Base-by-base conservation (phyloP, 2,888 invertebrate genomes). In the Calliopum simillimum region DNA sequence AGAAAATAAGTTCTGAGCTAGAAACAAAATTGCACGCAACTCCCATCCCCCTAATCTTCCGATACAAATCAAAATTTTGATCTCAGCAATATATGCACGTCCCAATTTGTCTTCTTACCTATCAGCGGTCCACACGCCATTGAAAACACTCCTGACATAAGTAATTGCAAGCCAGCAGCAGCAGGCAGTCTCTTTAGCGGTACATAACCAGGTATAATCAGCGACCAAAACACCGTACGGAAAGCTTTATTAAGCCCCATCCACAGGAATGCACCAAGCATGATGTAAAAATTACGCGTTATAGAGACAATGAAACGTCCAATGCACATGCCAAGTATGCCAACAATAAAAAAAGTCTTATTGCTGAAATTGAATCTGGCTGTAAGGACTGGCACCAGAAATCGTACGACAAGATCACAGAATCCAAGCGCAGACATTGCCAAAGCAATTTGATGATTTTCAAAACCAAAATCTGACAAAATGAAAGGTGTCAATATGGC, bases 401-500 rank as follows among this genome's bases (percentile, higher is more conserved):
- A 91, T 72, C 93, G 86, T 3, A 91, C 88, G 43, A 88, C 82
- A 70, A 92, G 88, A 79, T 93, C 93, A 14, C 90, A 88, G 41
- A 89, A 89, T 1, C 90, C 93, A 71, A 93, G 84, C 53, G 91
- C 82, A 0, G 93, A 92, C 92, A 93, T 92, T 71, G 90, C 90
- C 3, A 89, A 84, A 0, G 93, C 92, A 1, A 90, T 89, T 83
- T 92, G 73, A 11, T 71, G 23, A 1, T 71, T 68, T 0, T 84
- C 81, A 76, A 91, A 90, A 11, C 90, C 89, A 79, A 90, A 90
- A 75, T 92, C 92, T 41, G 88, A 87, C 6, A 93, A 85, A 72
- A 93, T 91, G 76, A 92, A 92, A 0, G 93, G 92, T 0, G 92
- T 93, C 67, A 93, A 79, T 65, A 93, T 88, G n/a, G 93, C 91